phyloP scores from a whole-genome alignment of 2,113 vertebrate genomes.

The Plectropomus leopardus region DNA sequence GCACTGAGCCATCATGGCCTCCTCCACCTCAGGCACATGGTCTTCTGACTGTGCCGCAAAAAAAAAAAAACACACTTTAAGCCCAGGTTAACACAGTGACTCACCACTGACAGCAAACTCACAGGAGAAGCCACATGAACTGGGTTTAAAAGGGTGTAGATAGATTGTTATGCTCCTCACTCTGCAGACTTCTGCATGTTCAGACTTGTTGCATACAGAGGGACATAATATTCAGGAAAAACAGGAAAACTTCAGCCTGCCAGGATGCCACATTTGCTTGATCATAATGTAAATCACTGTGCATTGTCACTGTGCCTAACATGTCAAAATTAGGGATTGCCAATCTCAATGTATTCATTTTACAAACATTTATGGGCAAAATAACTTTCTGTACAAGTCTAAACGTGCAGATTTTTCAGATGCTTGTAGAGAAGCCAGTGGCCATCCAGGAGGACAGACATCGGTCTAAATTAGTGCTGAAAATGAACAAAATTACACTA shows the following conservation, averaged over 20 bases:
- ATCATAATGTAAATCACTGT: not conserved
- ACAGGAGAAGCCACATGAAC: slow-evolving; percentile 21
- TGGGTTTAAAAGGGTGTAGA: not conserved
- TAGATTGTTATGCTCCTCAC: not conserved
- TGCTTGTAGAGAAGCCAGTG: not conserved
- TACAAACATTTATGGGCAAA: not conserved
- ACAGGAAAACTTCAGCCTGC: too few relatives aligned
- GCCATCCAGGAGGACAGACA: not conserved
- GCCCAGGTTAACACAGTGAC: slow-evolving; percentile 5
- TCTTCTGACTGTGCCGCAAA: slow-evolving; percentile 88
- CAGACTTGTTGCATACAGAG: not conserved
- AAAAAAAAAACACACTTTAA: not conserved
- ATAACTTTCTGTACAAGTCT: not conserved
- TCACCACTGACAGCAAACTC: not conserved
- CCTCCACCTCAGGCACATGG: slow-evolving; percentile 90
- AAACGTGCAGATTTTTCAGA: not conserved
- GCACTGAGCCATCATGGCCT: slow-evolving; percentile 88
- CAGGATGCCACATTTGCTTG: not conserved
- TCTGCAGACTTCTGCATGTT: slow-evolving; percentile 5
- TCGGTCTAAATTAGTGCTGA: not conserved
- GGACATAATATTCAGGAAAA: too few relatives aligned
- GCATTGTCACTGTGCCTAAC: not conserved
- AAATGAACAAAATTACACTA: not conserved
- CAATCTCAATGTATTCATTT: not conserved
- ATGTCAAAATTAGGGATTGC: not conserved